These are phyloP conservation scores for Stichodactyla mertensii DNA, from an alignment of 64 coral and sea anemone genomes.

Conservation along the genomic window DNA sequence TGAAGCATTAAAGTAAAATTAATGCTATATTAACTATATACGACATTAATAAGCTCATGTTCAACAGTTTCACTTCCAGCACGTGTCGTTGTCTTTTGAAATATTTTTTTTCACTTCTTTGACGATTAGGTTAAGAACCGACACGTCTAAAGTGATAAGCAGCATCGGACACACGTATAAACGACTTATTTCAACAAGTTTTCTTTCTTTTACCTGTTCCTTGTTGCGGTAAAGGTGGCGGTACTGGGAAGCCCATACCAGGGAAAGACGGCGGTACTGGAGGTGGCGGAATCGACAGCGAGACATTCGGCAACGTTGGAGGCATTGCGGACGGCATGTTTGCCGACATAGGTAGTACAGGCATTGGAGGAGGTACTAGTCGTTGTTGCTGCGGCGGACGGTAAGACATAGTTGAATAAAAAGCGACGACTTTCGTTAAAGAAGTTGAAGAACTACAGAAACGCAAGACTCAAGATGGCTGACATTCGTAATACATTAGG, in stretches of 20 bases:
- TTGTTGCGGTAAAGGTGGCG: slow-evolving; percentile 8
- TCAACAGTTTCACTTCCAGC: neutral
- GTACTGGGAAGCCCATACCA: slow-evolving; percentile 39
- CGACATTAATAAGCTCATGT: neutral
- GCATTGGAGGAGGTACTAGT: slow-evolving; percentile 32
- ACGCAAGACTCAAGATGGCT: slow-evolving; percentile 34
- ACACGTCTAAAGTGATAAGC: neutral
- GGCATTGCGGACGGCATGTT: slow-evolving; percentile 35
- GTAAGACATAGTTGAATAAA: slow-evolving; percentile 30
- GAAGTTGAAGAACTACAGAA: neutral
- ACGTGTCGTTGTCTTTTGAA: neutral
- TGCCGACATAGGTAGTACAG: neutral
- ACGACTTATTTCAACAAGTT: neutral
- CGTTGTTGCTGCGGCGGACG: slow-evolving; percentile 47
- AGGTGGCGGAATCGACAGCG: slow-evolving; percentile 26
- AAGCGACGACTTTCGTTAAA: slow-evolving; percentile 3
- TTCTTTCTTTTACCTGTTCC: slow-evolving; percentile 4
- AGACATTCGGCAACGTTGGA: slow-evolving; percentile 19
- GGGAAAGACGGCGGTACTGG: slow-evolving; percentile 47
- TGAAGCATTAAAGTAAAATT: no score
- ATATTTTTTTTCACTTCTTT: neutral
- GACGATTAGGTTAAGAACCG: neutral
- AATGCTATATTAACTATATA: no score
- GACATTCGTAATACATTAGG: neutral
- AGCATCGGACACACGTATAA: neutral